Conservation (phyloP, 2,888 invertebrate genomes). For the Caenorhabditis sp. region DNA sequence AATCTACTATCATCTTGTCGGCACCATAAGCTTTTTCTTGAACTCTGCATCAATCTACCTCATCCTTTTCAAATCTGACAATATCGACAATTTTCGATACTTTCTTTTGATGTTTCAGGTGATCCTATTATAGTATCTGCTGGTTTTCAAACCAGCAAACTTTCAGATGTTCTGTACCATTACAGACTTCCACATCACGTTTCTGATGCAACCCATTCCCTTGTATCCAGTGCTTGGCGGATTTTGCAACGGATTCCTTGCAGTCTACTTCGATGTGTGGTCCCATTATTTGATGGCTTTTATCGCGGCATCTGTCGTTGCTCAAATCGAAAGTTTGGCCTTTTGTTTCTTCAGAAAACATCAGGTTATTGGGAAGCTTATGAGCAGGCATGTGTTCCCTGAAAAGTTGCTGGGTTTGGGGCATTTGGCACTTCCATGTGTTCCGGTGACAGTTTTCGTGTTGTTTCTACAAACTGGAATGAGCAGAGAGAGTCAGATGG, state of each 20-base stretch:
- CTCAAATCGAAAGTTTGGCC: slow-evolving; percentile 29
- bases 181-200: slow-evolving; percentile 25
- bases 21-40: slow-evolving; percentile 13
- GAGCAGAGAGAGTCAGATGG: slow-evolving; percentile 8
- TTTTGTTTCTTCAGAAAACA: slow-evolving; percentile 45
- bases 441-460: not conserved
- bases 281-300: slow-evolving; percentile 35
- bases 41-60: slow-evolving; percentile 23
- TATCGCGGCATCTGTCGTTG: slow-evolving; percentile 6
- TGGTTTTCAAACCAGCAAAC: no score
- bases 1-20: slow-evolving; percentile 18
- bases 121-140: no score
- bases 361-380: slow-evolving; percentile 33
- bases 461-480: slow-evolving; percentile 26
- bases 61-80: slow-evolving; percentile 12
- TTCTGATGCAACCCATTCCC: slow-evolving; percentile 31
- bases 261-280: slow-evolving; percentile 5
- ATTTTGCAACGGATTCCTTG: slow-evolving; percentile 17
- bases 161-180: slow-evolving; percentile 39
- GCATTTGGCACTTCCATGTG: not conserved
- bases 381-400: slow-evolving; percentile 19
- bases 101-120: slow-evolving; percentile 47
- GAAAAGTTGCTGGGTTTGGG: not conserved
- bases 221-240: slow-evolving; percentile 27
- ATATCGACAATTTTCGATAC: slow-evolving; percentile 45